Base-by-base conservation (phyloP, 2,797 vertebrate genomes). In the Nasua narica region DNA sequence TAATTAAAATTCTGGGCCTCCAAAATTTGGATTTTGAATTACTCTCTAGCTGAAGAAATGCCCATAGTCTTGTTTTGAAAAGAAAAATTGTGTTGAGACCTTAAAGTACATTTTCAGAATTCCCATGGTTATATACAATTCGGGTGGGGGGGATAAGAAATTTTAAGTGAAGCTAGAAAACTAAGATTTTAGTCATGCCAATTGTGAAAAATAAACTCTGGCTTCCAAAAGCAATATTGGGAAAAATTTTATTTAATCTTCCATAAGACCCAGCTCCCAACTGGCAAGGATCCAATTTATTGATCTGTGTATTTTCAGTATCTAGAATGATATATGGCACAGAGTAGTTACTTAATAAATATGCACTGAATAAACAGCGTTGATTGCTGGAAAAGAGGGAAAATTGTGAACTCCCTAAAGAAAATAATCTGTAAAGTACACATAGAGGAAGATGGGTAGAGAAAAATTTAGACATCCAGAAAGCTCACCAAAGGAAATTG, bases 391-490 rank as follows among this genome's bases (percentile, higher is more conserved):
- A 85, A 29, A 84, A 96, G 11, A 86, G 5, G 15, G 16, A 32
- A 74, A 72, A 87, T 54, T 72, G 3, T 87, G 77, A 92, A 92
- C 87, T 86, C 32, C 37, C 21, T 84, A 48, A 23, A 50, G 27
- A 92, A 97, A 96, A 88, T 35, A 70, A 89, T 60, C 46, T 62
- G 94, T 84, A 52, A 78, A 94, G 76, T 13, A 67, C n/a, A 65
- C 12, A 46, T 92, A 56, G 1, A 65, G 27, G 21, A 91, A 77
- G 18, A 70, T 60, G 23, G 14, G 54, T 27, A 43, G 60, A 87
- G 56, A 81, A 93, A 93, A 95, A 54, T 78, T 37, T 48, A 93
- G 83, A 72, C 69, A 23, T 65, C 35, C 40, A 50, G 54, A 86
- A 12, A 69, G 18, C 52, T 88, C 3, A 6, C 19, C 46, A 93